Evolutionary conservation across 2,888 invertebrate species (phyloP), one percentile per base, ranked within the genome.

Genomic region (Bruchidius siliquastri): DNA sequence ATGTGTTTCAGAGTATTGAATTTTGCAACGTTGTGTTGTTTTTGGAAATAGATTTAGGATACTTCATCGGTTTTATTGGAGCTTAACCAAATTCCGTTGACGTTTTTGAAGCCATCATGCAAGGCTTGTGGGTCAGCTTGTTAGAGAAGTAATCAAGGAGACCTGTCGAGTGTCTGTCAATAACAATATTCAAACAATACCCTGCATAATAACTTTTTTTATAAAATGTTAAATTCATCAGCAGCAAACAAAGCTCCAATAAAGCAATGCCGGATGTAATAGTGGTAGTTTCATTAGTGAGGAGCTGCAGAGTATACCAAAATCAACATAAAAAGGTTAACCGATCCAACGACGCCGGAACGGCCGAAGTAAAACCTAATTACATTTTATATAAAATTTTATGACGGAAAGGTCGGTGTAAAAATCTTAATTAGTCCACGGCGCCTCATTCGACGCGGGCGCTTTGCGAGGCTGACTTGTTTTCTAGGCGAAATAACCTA

Each of bases 371-470:
- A 69, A 20, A 67, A 66, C 22, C 69, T 69, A 72, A 70, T 74
- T 74, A 74, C 68, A 70, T 70, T 74, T 69, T 22, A 70, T 71
- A 74, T 72, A 74, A 74, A 74, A 74, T 72, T 74, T 74, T 74
- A 70, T 69, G 21, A 72, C 74, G n/a, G 21, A 30, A 20, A n/a
- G 72, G 67, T 70, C 68, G 72, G 70, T 72, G 74, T 70, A 70
- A 71, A 74, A 74, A 74, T 74, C 72, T 74, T 74, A 74, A 74
- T 74, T 74, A 74, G 71, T 74, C 72, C 72, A 71, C 67, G 66
- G 74, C 74, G 70, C 71, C 69, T 21, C 68, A 21, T 22, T 21
- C 68, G 22, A 22, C 68, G 68, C 68, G 21, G 21, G 10, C 69
- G 20, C 22, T 67, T 71, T 71, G 68, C 71, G 49, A 32, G 69